Evolutionary conservation across 2,888 invertebrate species (phyloP), one percentile per base, ranked within the genome.

Genomic region (Lasioglossum pauxillum): DNA sequence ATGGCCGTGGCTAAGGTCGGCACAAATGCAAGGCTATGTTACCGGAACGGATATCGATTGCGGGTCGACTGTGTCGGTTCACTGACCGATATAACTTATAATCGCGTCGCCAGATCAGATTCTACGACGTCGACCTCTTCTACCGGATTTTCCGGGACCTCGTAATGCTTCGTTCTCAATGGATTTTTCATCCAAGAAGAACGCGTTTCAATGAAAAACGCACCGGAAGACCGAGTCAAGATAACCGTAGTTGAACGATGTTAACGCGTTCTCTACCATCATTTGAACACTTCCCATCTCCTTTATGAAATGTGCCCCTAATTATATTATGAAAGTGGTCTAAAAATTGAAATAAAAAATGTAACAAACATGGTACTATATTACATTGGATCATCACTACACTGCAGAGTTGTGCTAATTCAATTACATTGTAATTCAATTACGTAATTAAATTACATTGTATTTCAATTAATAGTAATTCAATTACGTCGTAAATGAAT

Each of bases 11-110:
- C 35, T 46, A 27, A 78, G 75, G 71, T 76, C 67, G 75, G 75
- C 35, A 60, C 41, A 46, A 60, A 71, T 71, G 44, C 78, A 78
- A 83, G 78, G 78, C 75, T 74, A 71, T 7, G 67, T 71, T 35
- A 64, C 76, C 31, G 69, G 44, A 71, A 31, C 60, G n/a, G 44
- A 53, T 75, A 44, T 80, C 74, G 67, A 64, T 75, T 69, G 71
- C 41, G 38, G 71, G 41, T 71, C 71, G 69, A 3, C 35, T 14
- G 69, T 49, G 35, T 53, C 53, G 53, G 53, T 78, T 78, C 78
- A 27, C 44, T 69, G 44, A 57, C 53, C 71, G 41, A 69, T 49
- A 23, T 72, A 27, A 27, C 35, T 35, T 41, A 71, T 38, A 41
- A 71, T 71, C 71, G n/a, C 12, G 71, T n/a, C 10, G 23, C 3